Percentiles rank a stretch among this genome's conserved stretches.
Conservation (phyloP, 2,797 vertebrate genomes). For the Silurus aristotelis region DNA sequence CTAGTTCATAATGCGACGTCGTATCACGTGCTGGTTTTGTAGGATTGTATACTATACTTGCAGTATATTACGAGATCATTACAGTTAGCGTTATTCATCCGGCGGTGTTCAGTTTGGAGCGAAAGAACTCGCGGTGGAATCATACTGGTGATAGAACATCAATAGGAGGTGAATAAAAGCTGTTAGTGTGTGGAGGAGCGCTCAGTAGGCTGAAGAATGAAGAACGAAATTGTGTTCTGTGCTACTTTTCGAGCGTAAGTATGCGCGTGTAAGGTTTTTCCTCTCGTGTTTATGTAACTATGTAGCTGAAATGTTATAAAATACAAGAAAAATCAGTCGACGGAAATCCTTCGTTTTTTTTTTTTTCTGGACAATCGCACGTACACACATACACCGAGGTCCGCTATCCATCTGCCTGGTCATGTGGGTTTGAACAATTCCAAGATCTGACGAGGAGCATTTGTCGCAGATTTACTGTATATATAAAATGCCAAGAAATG, state of each 20-base stretch:
- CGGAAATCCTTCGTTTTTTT: background rate
- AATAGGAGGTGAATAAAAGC: background rate
- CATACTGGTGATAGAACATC: background rate
- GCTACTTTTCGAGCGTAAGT: too few species aligned
- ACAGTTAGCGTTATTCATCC: background rate
- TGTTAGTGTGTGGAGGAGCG: background rate
- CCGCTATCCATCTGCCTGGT: conserved; percentile 13
- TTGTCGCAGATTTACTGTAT: background rate
- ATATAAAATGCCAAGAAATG: background rate
- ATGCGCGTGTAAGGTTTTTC: background rate
- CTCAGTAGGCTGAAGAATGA: background rate
- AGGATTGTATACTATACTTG: background rate
- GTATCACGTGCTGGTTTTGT: background rate
- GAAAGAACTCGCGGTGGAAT: too few species aligned
- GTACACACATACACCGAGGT: background rate
- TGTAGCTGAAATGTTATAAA: background rate
- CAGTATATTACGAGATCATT: background rate
- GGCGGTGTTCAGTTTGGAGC: too few species aligned
- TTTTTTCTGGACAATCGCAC: background rate
- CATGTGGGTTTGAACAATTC: conserved; percentile 7
- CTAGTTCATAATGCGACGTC: background rate
- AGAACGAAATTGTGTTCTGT: background rate
- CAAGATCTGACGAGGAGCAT: background rate
- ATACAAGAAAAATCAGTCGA: background rate
- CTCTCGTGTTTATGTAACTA: background rate